These are phyloP conservation scores for Pammene aurita DNA, from an alignment of 2,888 invertebrate genomes.

Conservation along the genomic window DNA sequence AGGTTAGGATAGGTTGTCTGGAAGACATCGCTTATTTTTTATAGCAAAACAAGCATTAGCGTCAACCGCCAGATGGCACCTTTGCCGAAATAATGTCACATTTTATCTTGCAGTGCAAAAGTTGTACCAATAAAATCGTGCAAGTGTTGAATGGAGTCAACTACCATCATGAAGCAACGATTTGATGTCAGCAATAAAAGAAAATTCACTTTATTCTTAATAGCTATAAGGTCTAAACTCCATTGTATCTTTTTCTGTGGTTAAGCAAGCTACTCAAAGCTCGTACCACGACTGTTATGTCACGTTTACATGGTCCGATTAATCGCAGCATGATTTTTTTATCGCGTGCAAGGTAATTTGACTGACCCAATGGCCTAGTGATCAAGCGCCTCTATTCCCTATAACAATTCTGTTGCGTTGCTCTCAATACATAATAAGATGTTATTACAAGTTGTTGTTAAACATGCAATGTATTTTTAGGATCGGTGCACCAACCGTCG, in stretches of 20 bases:
- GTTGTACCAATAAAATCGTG: too few species aligned
- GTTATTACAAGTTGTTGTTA: not conserved
- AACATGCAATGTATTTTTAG: not conserved
- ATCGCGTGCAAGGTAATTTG: constrained; percentile 17
- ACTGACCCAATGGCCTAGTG: constrained; percentile 20
- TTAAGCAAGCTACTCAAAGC: not conserved
- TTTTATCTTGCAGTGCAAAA: too few species aligned
- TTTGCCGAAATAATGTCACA: too few species aligned
- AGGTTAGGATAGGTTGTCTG: too few species aligned
- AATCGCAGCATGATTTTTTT: constrained; percentile 7
- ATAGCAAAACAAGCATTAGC: too few species aligned
- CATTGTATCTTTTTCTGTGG: not conserved
- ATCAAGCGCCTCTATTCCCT: not conserved
- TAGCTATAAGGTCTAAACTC: not conserved
- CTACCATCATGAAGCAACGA: not conserved
- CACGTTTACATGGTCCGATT: constrained; percentile 2
- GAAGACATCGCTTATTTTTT: too few species aligned
- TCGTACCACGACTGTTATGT: constrained; percentile 11
- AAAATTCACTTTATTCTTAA: not conserved
- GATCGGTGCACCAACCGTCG: not conserved
- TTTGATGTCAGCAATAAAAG: not conserved
- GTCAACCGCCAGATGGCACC: too few species aligned
- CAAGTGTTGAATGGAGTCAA: constrained; percentile 4
- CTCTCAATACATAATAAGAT: constrained; percentile 2
- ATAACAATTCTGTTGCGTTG: not conserved